A percentile compares a stretch with the other conserved stretches of the same genome.
These are phyloP conservation scores for Acleris literana DNA, from an alignment of 2,888 invertebrate genomes.

Conservation along the genomic window DNA sequence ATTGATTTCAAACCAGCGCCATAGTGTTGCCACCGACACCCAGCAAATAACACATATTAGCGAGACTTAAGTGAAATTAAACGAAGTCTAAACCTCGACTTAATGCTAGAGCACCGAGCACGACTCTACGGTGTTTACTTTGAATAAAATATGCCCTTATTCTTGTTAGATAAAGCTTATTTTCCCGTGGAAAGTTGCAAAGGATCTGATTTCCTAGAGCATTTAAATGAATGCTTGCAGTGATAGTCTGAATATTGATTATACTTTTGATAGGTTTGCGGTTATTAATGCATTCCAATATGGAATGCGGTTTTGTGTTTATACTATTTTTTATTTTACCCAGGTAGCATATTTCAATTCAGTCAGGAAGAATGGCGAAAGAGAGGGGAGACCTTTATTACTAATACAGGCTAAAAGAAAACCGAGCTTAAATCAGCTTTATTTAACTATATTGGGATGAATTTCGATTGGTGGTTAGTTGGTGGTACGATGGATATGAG, in stretches of 20 bases:
- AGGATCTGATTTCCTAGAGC: constrained; percentile 35
- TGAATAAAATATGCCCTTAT: constrained; percentile 31
- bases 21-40: constrained; percentile 42
- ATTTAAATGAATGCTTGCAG: constrained; percentile 32
- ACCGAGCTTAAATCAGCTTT: no score
- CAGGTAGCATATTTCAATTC: neutral
- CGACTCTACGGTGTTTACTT: constrained; percentile 39
- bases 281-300: constrained; percentile 18
- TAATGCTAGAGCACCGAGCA: constrained; percentile 44
- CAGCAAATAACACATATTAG: constrained; percentile 57
- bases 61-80: constrained; percentile 59
- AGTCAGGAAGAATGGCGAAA: no score
- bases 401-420: no score
- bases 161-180: neutral
- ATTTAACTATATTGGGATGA: no score
- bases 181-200: constrained; percentile 1
- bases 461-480: no score
- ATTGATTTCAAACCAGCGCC: constrained; percentile 55
- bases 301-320: constrained; percentile 18
- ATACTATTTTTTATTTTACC: neutral
- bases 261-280: constrained; percentile 30
- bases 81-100: constrained; percentile 48
- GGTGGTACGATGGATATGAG: no score
- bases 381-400: no score
- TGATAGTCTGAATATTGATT: constrained; percentile 30